Evolutionary conservation across 2,797 vertebrate genomes (phyloP), one percentile per base, ranked within the genome.

Genomic region (Macroramphosus scolopax): DNA sequence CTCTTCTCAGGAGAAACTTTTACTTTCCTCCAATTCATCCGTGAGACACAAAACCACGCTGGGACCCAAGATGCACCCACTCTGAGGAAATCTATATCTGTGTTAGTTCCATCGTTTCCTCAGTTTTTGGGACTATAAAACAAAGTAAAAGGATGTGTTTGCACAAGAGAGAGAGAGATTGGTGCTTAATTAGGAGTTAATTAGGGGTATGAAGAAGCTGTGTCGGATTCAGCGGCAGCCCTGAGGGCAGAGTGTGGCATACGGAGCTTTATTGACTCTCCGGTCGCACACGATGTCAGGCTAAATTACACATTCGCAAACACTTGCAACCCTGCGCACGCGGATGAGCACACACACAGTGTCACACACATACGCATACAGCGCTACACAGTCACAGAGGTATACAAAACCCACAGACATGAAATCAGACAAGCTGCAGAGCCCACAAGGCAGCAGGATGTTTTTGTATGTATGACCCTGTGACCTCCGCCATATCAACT

Each of bases 131-230:
- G 31, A 36, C 39, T 51, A 36, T 45, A 20, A 10, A n/a, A n/a
- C n/a, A 3, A 42, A 33, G 31, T 25, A 25, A 17, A 14, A 36
- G 13, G 25, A 25, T 50, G 38, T 59, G 29, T 48, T 52, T 37
- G 44, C 15, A 8, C 14, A 30, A 49, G 36, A 59, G 47, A 51
- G 26, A 57, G 48, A n/a, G n/a, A n/a, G n/a, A n/a, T n/a, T 12
- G 20, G 20, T 35, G 38, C 51, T 73, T 82, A 74, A 84, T 83
- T 81, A 75, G 68, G 51, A 61, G 72, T 68, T 81, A 75, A 83
- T 77, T 79, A 75, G 51, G 30, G 51, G 28, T 44, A 40, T 63
- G 52, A 58, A 40, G 46, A 68, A 54, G 53, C 46, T 8, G 32
- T 71, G 72, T 79, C 46, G 68, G 32, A 70, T 42, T 63, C 62